These are phyloP conservation scores for Boloria selene DNA, from an alignment of 2,888 invertebrate species.

Conservation along the genomic window DNA sequence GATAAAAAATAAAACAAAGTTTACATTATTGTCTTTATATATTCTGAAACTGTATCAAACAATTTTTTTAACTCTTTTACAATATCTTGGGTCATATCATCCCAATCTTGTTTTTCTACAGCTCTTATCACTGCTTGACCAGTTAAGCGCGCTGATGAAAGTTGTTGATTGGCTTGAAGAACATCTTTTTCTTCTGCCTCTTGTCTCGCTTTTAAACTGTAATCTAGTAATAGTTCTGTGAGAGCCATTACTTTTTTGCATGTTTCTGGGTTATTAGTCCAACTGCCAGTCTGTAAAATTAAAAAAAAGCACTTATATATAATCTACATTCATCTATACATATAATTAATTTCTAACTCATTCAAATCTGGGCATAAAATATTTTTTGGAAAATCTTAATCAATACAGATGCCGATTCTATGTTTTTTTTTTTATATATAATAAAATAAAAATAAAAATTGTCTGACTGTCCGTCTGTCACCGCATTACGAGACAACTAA, in stretches of 20 bases:
- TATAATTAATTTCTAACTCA: too few species aligned
- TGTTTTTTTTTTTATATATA: too few species aligned
- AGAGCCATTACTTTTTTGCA: slow-evolving; percentile 85
- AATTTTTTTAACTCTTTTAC: slow-evolving; percentile 59
- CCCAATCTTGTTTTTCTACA: slow-evolving; percentile 71
- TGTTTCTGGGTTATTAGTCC: slow-evolving; percentile 81
- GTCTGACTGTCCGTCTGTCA: too few species aligned
- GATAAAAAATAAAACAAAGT: slow-evolving; percentile 43
- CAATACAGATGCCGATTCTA: too few species aligned
- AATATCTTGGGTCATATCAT: slow-evolving; percentile 58
- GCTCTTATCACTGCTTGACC: slow-evolving; percentile 81
- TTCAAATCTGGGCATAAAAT: too few species aligned
- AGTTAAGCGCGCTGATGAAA: slow-evolving; percentile 83
- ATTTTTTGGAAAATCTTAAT: too few species aligned
- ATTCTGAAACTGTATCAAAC: slow-evolving; percentile 65
- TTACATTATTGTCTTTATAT: slow-evolving; percentile 71
- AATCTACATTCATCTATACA: neutral
- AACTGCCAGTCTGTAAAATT: slow-evolving; percentile 67
- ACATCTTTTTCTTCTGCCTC: slow-evolving; percentile 73
- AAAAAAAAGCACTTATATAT: slow-evolving; percentile 5
- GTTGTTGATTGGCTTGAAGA: slow-evolving; percentile 78
- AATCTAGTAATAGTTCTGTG: slow-evolving; percentile 82
- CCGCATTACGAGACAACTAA: too few species aligned
- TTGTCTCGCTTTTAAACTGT: slow-evolving; percentile 79
- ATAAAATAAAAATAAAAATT: too few species aligned